Base-by-base conservation (phyloP, 2,113 vertebrate species). In the Tautogolabrus adspersus region DNA sequence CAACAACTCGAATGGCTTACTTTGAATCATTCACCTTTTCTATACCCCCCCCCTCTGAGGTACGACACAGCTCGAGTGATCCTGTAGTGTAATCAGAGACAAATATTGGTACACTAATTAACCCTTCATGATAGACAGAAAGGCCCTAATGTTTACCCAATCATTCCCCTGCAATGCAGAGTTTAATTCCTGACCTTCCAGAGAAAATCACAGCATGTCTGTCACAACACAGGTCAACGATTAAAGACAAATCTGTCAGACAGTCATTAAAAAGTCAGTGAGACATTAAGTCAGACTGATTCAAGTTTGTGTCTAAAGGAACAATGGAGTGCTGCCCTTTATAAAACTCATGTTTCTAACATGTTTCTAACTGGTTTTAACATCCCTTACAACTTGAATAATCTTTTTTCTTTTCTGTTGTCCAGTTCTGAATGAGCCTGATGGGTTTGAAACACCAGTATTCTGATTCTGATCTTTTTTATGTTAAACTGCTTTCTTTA, bases 201-300 rank as follows among this genome's bases (percentile, higher is more conserved):
- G 21, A 69, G 69, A 59, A 72, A 83, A 34, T 81, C 34, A 73
- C 54, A 71, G 19, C 61, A 52, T 16, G n/a, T 64, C 72, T 0
- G 15, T 74, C 72, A 68, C 65, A 77, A 57, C 47, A n/a, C 42
- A 67, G 61, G 54, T 70, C 57, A 72, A 57, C 68, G 30, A 6
- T 75, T 57, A 30, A 15, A 64, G 60, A 75, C 67, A 71, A 37
- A 49, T 44, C 22, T 0, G 12, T 66, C 49, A 58, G 47, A 63
- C 19, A 57, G 67, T 46, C 68, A 70, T 66, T 74, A 67, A 55
- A 40, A 38, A 81, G 69, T 66, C 72, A 68, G 46, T 66, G 22
- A 86, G 66, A 38, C 65, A 19, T 42, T 58, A 72, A 54, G 55
- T 13, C 37, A 38, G 8, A 65, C 13, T 66, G 44, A 70, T 73